A percentile compares a stretch with the other conserved stretches of the same genome.
Evolutionary conservation across 2,113 vertebrate species (phyloP).

Genomic region (Redunca redunca): DNA sequence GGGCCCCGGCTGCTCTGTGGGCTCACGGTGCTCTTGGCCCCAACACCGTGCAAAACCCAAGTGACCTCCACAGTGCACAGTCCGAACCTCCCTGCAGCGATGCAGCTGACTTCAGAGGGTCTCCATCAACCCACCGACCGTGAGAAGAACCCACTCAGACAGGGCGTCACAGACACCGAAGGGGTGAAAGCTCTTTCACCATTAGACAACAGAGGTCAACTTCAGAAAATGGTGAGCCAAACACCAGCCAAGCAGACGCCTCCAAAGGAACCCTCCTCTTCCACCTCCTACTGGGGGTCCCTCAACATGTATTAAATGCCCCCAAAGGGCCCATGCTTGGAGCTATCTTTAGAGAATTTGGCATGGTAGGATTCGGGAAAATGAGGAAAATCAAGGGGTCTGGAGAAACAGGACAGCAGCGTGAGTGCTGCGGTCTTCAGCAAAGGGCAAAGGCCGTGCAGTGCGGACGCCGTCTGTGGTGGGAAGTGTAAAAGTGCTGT

Average conservation of each 20-base stretch:
- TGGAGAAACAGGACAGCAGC: background rate
- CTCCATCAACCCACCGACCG: accelerated
- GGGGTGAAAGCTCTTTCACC: background rate
- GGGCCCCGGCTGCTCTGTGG: accelerated
- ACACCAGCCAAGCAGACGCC: accelerated
- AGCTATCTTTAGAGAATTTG: background rate
- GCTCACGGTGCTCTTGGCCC: background rate
- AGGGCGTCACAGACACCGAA: accelerated
- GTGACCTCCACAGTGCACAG: accelerated
- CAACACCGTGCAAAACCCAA: accelerated
- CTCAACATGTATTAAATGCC: accelerated
- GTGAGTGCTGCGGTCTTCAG: accelerated
- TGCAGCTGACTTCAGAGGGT: too few relatives aligned
- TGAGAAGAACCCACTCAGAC: background rate
- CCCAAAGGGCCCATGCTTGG: too few relatives aligned
- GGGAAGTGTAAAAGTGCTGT: accelerated
- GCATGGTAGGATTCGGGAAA: background rate
- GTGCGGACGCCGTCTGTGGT: accelerated
- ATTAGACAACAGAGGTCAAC: background rate
- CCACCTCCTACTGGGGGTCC: accelerated
- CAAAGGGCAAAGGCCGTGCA: accelerated
- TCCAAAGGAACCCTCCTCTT: background rate
- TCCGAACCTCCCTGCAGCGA: accelerated
- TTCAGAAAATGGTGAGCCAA: background rate
- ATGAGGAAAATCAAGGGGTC: background rate